phyloP scores from a whole-genome alignment of 2,113 vertebrate genomes.

The Diadophis punctatus region DNA sequence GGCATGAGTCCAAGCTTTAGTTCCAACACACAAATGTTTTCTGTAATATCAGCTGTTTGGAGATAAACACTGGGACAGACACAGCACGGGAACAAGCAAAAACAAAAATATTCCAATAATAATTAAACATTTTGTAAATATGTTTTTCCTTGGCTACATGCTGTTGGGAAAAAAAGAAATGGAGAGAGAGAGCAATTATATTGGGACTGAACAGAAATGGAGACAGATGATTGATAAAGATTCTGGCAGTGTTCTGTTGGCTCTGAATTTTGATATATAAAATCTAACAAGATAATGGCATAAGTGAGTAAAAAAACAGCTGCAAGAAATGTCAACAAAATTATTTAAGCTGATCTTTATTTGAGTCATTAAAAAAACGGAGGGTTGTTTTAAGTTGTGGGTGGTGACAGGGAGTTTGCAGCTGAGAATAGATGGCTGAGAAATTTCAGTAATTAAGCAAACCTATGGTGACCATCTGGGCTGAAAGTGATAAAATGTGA shows the following conservation, averaged over 20 bases:
- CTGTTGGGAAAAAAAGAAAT: neutral
- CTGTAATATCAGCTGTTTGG: neutral
- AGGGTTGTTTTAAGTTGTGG: neutral
- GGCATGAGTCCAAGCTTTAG: neutral
- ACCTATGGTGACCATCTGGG: slow-evolving; percentile 10
- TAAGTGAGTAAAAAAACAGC: slow-evolving; percentile 5
- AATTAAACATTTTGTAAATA: neutral
- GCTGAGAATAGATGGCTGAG: neutral
- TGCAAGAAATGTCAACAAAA: slow-evolving; percentile 16
- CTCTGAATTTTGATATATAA: slow-evolving; percentile 15
- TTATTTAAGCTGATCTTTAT: slow-evolving; percentile 28
- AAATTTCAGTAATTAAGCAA: slow-evolving; percentile 5
- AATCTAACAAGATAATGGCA: neutral
- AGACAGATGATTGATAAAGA: neutral
- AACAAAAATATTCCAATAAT: neutral
- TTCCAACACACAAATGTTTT: neutral
- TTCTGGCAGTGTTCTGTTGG: slow-evolving; percentile 2
- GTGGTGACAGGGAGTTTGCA: neutral
- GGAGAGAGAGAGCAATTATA: neutral
- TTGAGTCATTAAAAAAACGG: slow-evolving; percentile 3
- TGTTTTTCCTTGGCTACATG: slow-evolving; percentile 12
- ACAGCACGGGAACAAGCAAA: slow-evolving; percentile 1
- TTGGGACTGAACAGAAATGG: slow-evolving; percentile 12
- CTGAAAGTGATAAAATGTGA: slow-evolving; percentile 2
- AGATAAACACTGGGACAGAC: neutral